Percentiles rank a stretch among this genome's conserved stretches.
These are phyloP conservation scores for Anguilla marmorata DNA, from an alignment of 2,797 vertebrate species.

Conservation along the genomic window DNA sequence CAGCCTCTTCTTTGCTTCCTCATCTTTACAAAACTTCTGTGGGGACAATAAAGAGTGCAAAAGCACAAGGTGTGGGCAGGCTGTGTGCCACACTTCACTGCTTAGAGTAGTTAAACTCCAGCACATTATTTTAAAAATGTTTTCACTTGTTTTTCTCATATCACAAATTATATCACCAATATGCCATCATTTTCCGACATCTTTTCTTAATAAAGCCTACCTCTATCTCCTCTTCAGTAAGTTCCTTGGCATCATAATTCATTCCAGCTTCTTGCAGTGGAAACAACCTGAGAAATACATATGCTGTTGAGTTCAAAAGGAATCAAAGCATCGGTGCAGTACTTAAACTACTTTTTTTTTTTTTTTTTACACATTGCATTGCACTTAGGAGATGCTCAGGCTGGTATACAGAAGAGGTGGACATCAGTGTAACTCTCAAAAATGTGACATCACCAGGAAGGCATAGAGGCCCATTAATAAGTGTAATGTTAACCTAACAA, in stretches of 20 bases:
- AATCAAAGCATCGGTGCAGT: neutral
- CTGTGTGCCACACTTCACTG: neutral
- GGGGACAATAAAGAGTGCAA: constrained; percentile 28
- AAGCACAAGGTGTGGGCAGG: neutral
- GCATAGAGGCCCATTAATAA: no score
- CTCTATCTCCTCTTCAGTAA: constrained; percentile 78
- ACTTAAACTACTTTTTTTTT: neutral
- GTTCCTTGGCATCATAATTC: constrained; percentile 74
- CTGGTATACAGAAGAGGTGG: no score
- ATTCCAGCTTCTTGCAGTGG: constrained; percentile 87
- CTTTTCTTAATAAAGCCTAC: constrained; percentile 59
- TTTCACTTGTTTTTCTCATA: neutral
- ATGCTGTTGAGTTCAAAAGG: neutral
- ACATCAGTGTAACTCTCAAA: no score
- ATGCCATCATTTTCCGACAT: neutral
- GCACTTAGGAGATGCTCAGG: no score
- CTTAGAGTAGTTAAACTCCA: neutral
- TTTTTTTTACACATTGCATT: no score
- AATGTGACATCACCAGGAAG: no score
- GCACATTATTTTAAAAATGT: neutral
- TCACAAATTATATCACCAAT: no score
- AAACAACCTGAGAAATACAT: constrained; percentile 80
- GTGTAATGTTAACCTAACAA: no score
- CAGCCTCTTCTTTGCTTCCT: constrained; percentile 65
- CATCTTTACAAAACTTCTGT: constrained; percentile 71